Evolutionary conservation across 1,140 invertebrate species (phyloP).

Genomic region (Drosophila lacteicornis): DNA sequence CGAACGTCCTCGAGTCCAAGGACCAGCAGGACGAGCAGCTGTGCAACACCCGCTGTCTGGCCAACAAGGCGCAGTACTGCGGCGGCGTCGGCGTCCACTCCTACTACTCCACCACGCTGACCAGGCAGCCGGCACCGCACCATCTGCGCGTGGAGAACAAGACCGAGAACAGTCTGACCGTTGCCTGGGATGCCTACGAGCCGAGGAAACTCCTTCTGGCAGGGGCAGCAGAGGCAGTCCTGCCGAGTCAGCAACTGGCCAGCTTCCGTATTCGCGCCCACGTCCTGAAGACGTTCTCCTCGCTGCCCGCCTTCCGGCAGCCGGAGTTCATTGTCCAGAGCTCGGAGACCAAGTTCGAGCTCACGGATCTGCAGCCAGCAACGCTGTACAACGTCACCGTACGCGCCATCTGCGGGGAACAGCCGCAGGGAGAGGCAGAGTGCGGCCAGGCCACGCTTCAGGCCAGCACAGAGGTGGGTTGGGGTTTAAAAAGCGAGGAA

Average conservation of each 20-base stretch:
- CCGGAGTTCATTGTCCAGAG: conserved; percentile 86
- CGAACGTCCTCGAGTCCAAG: conserved; percentile 48
- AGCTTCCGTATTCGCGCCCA: conserved; percentile 85
- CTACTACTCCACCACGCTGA: conserved; percentile 86
- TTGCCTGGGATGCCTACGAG: conserved; percentile 85
- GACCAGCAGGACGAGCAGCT: conserved; percentile 70
- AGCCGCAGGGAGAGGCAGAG: conserved; percentile 64
- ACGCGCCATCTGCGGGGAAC: conserved; percentile 87
- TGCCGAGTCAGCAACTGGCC: conserved; percentile 73
- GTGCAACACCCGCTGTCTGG: conserved; percentile 85
- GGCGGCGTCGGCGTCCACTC: conserved; percentile 86
- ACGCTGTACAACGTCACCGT: conserved; percentile 90
- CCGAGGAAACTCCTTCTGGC: conserved; percentile 58
- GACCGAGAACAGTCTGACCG: conserved; percentile 86
- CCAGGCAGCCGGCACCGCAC: conserved; percentile 83
- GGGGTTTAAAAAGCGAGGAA: no score
- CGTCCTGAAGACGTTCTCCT: conserved; percentile 85
- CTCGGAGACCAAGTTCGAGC: conserved; percentile 85
- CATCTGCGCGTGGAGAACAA: conserved; percentile 85
- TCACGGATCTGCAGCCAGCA: conserved; percentile 89
- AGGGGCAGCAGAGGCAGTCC: conserved; percentile 40
- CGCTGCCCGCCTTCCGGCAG: conserved; percentile 57
- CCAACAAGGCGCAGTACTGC: conserved; percentile 86
- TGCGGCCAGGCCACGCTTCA: conserved; percentile 86
- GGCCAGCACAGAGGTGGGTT: conserved; percentile 88